phyloP scores from a whole-genome alignment of 1,140 invertebrate species.

The Lethocerus indicus region DNA sequence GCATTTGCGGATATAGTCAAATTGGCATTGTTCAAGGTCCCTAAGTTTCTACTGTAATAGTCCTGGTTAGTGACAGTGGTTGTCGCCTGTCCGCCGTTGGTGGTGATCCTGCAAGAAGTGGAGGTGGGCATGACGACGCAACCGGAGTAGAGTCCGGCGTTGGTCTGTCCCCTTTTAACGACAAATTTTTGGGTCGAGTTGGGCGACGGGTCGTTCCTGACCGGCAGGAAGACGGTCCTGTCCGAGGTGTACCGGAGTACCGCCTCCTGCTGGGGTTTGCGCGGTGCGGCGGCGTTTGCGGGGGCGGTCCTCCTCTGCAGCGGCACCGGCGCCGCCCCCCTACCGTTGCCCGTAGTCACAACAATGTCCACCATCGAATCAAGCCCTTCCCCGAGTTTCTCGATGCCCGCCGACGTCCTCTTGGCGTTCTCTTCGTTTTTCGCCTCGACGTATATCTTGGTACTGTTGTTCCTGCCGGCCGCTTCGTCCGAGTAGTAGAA shows the following conservation, averaged over 20 bases:
- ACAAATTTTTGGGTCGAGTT: conserved; percentile 7
- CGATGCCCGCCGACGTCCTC: conserved; percentile 53
- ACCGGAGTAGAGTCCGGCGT: conserved; percentile 41
- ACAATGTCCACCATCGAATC: conserved; percentile 55
- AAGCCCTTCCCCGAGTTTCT: conserved; percentile 55
- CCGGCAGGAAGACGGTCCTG: conserved; percentile 14
- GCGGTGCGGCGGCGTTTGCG: not conserved
- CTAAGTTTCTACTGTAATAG: conserved; percentile 15
- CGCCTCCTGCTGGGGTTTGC: not conserved
- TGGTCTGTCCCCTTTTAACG: conserved; percentile 25
- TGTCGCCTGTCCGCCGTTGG: conserved; percentile 25
- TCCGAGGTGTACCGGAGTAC: conserved; percentile 6
- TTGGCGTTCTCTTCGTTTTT: conserved; percentile 18
- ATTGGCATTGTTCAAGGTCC: conserved; percentile 14
- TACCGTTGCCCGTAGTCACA: conserved; percentile 23
- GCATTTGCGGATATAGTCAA: conserved; percentile 22
- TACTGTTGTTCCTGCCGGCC: conserved; percentile 8
- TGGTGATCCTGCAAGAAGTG: no score
- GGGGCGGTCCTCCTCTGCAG: not conserved
- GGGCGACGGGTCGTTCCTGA: conserved; percentile 6
- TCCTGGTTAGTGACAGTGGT: conserved; percentile 19
- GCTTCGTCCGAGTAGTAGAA: conserved; percentile 14
- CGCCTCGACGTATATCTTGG: conserved; percentile 16
- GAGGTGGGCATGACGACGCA: conserved; percentile 24
- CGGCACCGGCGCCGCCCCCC: not conserved